Conservation (phyloP, 1,140 invertebrate genomes). For the Panulirus ornatus region DNA sequence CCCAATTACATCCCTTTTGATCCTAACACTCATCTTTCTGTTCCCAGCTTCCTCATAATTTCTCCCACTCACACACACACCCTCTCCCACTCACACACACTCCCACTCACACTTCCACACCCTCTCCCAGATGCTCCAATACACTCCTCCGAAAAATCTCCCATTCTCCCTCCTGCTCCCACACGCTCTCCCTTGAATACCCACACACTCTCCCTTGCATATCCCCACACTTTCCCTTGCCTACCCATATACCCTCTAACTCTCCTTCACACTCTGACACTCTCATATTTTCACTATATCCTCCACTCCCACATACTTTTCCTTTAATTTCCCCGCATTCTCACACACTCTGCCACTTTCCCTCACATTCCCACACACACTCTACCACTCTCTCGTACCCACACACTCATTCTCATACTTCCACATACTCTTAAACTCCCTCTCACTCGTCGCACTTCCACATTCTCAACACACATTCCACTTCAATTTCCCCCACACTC, state of each 20-base stretch:
- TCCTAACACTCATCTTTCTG: too few species aligned
- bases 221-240: background rate
- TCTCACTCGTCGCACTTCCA: background rate
- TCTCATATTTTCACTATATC: background rate
- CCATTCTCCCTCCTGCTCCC: background rate
- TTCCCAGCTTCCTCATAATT: too few species aligned
- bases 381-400: background rate
- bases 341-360: background rate
- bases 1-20: too few species aligned
- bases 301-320: background rate
- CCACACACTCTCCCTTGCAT: background rate
- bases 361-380: background rate
- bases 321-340: background rate
- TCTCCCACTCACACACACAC: too few species aligned
- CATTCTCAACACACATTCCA: background rate
- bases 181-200: background rate
- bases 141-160: too few species aligned
- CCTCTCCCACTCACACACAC: background rate
- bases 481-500: background rate
- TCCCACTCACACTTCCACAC: background rate
- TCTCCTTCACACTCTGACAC: background rate
- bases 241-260: background rate
- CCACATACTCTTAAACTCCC: background rate
- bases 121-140: too few species aligned
- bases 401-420: too few species aligned